Conservation (phyloP, 92 coral and sea anemone species). For the Parazoanthus darwini region DNA sequence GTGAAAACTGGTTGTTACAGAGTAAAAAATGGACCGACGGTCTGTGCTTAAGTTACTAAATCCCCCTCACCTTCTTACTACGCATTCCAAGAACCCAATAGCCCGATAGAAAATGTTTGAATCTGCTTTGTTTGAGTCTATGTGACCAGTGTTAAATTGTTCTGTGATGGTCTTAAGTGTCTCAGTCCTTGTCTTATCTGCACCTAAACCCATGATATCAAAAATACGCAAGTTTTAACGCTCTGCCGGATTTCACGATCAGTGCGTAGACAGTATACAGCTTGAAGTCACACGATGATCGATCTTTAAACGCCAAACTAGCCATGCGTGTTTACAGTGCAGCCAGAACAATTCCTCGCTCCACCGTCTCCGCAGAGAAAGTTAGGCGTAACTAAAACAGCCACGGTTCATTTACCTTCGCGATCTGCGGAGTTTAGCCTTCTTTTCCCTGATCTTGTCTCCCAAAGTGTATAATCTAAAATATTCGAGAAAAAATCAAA, state of each 20-base stretch:
- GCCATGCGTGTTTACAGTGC: slow-evolving; percentile 21
- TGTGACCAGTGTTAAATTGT: background rate
- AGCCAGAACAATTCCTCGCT: slow-evolving; percentile 2
- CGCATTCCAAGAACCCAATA: background rate
- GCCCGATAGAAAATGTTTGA: background rate
- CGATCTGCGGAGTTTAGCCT: slow-evolving; percentile 21
- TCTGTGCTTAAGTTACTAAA: too few relatives aligned
- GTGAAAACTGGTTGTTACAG: too few relatives aligned
- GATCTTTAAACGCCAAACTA: background rate
- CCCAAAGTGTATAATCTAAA: slow-evolving; percentile 41
- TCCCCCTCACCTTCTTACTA: background rate
- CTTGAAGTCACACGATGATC: background rate
- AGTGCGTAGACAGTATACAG: background rate
- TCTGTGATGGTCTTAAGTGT: background rate
- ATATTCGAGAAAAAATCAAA: background rate
- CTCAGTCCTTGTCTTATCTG: background rate
- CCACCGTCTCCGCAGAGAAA: background rate
- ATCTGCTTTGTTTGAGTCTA: background rate
- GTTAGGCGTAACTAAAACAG: background rate
- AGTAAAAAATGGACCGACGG: too few relatives aligned
- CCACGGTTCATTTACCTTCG: slow-evolving; percentile 40
- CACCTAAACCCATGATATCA: background rate
- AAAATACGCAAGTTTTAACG: background rate
- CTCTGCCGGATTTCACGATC: background rate
- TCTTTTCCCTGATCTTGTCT: slow-evolving; percentile 26